Percentiles rank a stretch among this genome's conserved stretches.
These are phyloP conservation scores for Danionella cerebrum DNA, from an alignment of 2,113 vertebrate genomes.

Conservation along the genomic window DNA sequence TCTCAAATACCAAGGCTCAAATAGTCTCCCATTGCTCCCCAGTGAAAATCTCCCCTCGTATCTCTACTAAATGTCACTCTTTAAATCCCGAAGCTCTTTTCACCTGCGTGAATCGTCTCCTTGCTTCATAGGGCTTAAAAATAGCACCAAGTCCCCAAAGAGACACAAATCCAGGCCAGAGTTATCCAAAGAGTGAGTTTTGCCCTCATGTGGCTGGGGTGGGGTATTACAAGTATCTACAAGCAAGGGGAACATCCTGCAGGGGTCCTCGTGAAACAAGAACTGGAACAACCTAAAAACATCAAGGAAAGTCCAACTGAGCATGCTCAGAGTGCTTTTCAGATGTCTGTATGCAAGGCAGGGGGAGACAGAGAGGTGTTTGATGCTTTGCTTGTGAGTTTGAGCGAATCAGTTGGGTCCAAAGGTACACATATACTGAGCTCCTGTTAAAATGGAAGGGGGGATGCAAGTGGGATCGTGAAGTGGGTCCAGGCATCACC, in stretches of 20 bases:
- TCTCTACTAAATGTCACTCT: neutral
- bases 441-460: neutral
- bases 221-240: slow-evolving; percentile 20
- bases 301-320: neutral
- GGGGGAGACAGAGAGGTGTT: neutral
- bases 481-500: neutral
- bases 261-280: slow-evolving; percentile 6
- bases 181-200: neutral
- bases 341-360: neutral
- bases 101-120: neutral
- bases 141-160: neutral
- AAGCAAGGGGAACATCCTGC: neutral
- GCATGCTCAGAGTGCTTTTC: slow-evolving; percentile 24
- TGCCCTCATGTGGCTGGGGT: slow-evolving; percentile 44
- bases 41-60: neutral
- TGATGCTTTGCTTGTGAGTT: slow-evolving; percentile 1
- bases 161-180: neutral
- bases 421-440: neutral
- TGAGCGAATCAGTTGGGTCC: neutral
- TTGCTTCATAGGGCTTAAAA: neutral
- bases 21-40: neutral
- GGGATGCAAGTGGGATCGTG: slow-evolving; percentile 11
- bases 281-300: neutral
- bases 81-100: neutral
- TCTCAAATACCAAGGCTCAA: neutral